Conservation (phyloP, 1,140 invertebrate species). For the Drosophila ananassae region DNA sequence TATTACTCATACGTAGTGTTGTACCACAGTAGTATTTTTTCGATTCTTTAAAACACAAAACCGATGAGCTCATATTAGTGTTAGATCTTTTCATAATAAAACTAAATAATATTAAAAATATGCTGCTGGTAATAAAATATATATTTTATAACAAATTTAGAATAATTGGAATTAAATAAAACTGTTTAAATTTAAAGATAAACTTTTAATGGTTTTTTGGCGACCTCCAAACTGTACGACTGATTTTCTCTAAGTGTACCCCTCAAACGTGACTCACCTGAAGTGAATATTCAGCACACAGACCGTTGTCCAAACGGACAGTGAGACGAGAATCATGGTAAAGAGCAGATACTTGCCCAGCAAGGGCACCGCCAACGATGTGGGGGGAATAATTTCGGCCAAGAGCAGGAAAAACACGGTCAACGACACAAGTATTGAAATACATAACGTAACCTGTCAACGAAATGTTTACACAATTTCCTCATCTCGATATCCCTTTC, state of each 20-base stretch:
- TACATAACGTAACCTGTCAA: conserved; percentile 93
- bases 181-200: too few species aligned
- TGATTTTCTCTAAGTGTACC: neutral
- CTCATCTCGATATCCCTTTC: conserved; percentile 27
- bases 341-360: conserved; percentile 98
- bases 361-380: conserved; percentile 97
- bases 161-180: too few species aligned
- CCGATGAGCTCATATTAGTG: too few species aligned
- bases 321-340: conserved; percentile 98
- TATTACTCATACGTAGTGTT: too few species aligned
- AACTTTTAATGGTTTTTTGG: neutral
- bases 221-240: neutral
- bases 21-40: too few species aligned
- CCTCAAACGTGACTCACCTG: conserved; percentile 88
- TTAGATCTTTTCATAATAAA: too few species aligned
- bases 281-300: conserved; percentile 99
- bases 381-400: conserved; percentile 98
- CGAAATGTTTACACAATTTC: conserved; percentile 80
- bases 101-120: too few species aligned
- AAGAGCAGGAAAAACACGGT: conserved; percentile 99
- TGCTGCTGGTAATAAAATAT: too few species aligned
- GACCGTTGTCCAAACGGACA: conserved; percentile 98
- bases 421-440: conserved; percentile 98
- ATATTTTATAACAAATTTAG: too few species aligned
- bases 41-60: too few species aligned